Percentiles rank a stretch among this genome's conserved stretches.
Conservation (phyloP, 2,888 invertebrate species). For the Oscheius sp. region DNA sequence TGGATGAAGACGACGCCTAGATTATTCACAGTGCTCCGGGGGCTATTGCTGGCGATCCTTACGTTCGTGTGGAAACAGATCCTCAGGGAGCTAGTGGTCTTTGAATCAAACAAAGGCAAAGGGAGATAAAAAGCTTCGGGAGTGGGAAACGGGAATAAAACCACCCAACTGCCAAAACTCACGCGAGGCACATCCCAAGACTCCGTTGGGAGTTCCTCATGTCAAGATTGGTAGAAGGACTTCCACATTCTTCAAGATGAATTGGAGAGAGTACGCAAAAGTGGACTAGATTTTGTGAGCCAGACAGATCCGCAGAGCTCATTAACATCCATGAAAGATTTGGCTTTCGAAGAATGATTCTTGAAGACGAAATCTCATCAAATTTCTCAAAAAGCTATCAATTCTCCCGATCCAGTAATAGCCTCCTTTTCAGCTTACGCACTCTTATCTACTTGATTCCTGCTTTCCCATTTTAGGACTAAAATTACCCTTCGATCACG, state of each 20-base stretch:
- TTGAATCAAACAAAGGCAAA: conserved; percentile 10
- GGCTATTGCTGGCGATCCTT: not conserved
- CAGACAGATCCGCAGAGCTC: too few relatives aligned
- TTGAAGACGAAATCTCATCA: too few relatives aligned
- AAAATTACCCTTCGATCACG: too few relatives aligned
- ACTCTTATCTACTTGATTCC: too few relatives aligned
- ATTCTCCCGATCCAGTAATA: not conserved
- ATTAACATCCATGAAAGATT: too few relatives aligned
- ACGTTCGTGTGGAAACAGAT: conserved; percentile 9
- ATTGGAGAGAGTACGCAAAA: too few relatives aligned
- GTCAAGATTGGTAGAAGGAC: not conserved
- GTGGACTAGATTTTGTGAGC: too few relatives aligned
- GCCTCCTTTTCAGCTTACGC: too few relatives aligned
- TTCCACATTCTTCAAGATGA: not conserved
- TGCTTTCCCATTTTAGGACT: too few relatives aligned
- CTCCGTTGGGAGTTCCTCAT: not conserved
- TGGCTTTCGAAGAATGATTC: too few relatives aligned
- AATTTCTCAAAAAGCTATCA: not conserved
- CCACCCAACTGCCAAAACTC: not conserved
- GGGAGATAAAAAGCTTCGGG: not conserved
- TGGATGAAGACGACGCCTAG: not conserved
- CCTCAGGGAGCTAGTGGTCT: conserved; percentile 12
- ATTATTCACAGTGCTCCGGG: conserved; percentile 2
- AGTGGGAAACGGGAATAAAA: conserved; percentile 1
- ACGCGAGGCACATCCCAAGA: not conserved